Percentiles rank a stretch among this genome's conserved stretches.
Evolutionary conservation across 2,888 invertebrate genomes (phyloP).

Genomic region (Chymomyza fuscimana): DNA sequence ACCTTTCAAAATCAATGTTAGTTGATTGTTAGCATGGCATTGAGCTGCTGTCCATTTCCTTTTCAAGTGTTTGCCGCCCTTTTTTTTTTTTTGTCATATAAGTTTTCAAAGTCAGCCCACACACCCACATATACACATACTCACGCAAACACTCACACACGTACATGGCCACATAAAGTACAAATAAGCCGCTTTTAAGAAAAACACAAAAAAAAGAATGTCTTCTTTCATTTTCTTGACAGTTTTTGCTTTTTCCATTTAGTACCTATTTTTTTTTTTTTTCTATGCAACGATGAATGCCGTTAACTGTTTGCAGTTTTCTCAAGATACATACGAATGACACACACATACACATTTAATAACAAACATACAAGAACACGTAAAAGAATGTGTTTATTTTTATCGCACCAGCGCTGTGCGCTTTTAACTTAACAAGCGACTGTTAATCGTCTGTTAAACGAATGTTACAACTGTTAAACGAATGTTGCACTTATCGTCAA

Average conservation of each 20-base stretch:
- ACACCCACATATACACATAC: not conserved
- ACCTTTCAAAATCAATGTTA: constrained; percentile 20
- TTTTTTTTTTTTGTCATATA: not conserved
- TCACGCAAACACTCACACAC: not conserved
- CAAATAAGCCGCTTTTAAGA: constrained; percentile 31
- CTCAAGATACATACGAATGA: constrained; percentile 37
- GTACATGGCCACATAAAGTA: constrained; percentile 10
- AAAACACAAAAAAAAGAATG: not conserved
- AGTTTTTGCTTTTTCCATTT: constrained; percentile 14
- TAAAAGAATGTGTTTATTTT: constrained; percentile 20
- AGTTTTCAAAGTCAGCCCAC: constrained; percentile 13
- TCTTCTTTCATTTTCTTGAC: constrained; percentile 24
- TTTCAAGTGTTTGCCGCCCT: not conserved
- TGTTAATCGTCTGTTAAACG: constrained; percentile 17
- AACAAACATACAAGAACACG: not conserved
- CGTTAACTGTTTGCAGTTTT: constrained; percentile 42
- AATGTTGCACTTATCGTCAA: constrained; percentile 5
- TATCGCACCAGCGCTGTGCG: constrained; percentile 32
- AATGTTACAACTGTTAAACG: constrained; percentile 45
- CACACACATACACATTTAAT: constrained; percentile 3
- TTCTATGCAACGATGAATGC: constrained; percentile 48
- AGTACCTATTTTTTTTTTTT: not conserved
- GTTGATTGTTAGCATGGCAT: not conserved
- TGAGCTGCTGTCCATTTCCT: not conserved
- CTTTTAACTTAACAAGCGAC: constrained; percentile 34